These are phyloP conservation scores for Agonopterix arenella DNA, from an alignment of 2,888 invertebrate species.

Conservation along the genomic window DNA sequence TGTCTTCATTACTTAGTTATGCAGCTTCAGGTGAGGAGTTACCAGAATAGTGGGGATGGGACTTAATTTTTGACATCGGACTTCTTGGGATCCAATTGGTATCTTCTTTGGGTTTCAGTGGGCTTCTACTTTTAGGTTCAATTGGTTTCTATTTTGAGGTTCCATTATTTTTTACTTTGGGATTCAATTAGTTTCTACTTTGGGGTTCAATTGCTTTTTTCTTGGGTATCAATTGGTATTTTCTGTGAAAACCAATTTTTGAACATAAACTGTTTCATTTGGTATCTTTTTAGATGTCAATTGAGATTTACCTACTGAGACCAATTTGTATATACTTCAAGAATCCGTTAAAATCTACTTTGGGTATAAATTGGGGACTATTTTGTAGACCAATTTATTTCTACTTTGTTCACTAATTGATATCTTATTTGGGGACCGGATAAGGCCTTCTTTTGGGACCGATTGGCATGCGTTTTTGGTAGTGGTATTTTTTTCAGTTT, in stretches of 20 bases:
- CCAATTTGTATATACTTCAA: no score
- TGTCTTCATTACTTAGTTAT: constrained; percentile 66
- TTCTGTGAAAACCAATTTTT: not conserved
- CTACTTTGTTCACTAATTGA: no score
- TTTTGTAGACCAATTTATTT: no score
- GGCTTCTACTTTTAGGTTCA: not conserved
- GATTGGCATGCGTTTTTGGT: no score
- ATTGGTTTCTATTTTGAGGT: not conserved
- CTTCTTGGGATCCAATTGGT: constrained; percentile 11
- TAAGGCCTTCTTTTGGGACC: no score
- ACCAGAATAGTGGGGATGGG: constrained; percentile 41
- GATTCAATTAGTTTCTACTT: not conserved
- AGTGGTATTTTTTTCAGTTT: no score
- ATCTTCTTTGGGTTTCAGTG: constrained; percentile 6
- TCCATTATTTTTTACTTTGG: not conserved
- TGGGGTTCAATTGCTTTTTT: not conserved
- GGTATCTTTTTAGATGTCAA: no score
- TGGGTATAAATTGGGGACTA: no score
- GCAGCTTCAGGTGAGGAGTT: constrained; percentile 72
- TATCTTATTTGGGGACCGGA: no score
- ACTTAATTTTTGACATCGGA: constrained; percentile 3
- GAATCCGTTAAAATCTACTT: no score
- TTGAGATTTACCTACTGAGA: no score
- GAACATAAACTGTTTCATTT: no score
- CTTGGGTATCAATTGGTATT: not conserved